Evolutionary conservation across 2,797 vertebrate genomes (phyloP).

Genomic region (Aldrovandia affinis): DNA sequence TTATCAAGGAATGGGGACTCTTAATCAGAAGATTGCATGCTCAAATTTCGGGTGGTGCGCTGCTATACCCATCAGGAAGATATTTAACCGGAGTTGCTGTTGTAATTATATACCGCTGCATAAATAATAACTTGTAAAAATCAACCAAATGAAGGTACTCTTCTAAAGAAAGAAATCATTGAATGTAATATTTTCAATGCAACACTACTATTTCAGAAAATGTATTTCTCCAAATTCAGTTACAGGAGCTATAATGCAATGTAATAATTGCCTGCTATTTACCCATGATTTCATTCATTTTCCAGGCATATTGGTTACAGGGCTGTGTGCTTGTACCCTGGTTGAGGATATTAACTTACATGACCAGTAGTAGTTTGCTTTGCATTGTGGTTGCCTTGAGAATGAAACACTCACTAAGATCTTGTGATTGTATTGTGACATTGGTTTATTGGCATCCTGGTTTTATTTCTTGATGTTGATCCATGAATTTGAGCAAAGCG

Average conservation of each 20-base stretch:
- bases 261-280: neutral
- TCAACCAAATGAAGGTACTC: neutral
- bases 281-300: neutral
- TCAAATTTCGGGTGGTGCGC: neutral
- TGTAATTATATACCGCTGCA: neutral
- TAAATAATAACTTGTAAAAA: neutral
- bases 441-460: neutral
- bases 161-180: no score
- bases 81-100: neutral
- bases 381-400: neutral
- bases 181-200: no score
- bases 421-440: slow-evolving; percentile 7
- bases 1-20: neutral
- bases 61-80: neutral
- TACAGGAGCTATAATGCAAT: neutral
- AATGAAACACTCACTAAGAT: neutral
- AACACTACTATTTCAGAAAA: no score
- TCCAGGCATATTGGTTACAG: neutral
- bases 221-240: neutral
- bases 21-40: neutral
- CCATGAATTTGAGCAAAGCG: neutral
- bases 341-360: neutral
- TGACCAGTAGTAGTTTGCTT: neutral
- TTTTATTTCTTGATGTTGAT: no score
- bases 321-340: neutral